Evolutionary conservation across 2,113 vertebrate species (phyloP).

Genomic region (Hoplias malabaricus): DNA sequence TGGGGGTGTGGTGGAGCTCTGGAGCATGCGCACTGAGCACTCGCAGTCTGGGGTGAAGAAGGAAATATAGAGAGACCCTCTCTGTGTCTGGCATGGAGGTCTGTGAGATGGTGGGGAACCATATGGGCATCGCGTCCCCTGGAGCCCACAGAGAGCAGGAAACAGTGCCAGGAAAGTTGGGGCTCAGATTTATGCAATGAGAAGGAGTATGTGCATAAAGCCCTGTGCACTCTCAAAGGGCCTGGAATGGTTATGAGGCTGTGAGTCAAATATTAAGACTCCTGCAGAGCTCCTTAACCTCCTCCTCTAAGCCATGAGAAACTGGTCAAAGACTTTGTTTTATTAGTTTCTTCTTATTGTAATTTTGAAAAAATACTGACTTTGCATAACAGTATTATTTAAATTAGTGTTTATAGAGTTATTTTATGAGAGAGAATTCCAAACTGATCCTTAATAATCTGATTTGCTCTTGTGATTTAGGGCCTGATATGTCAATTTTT

Average conservation of each 20-base stretch:
- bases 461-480: too few relatives aligned
- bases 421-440: too few relatives aligned
- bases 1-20: conserved; percentile 35
- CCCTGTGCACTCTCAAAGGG: conserved; percentile 11
- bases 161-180: conserved; percentile 48
- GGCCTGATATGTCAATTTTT: too few relatives aligned
- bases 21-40: conserved; percentile 22
- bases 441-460: too few relatives aligned
- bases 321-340: not conserved
- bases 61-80: conserved; percentile 24
- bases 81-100: conserved; percentile 41
- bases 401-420: too few relatives aligned
- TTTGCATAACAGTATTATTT: not conserved
- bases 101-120: conserved; percentile 37
- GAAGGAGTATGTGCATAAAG: conserved; percentile 33
- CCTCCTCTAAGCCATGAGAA: not conserved
- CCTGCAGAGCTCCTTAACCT: not conserved
- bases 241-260: conserved; percentile 26
- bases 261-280: conserved; percentile 7
- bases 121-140: conserved; percentile 44
- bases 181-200: conserved; percentile 47
- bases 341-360: not conserved
- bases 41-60: not conserved
- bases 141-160: conserved; percentile 36
- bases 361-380: too few relatives aligned